Evolutionary conservation across 1,140 invertebrate species (phyloP).

Genomic region (Onthophagus taurus): DNA sequence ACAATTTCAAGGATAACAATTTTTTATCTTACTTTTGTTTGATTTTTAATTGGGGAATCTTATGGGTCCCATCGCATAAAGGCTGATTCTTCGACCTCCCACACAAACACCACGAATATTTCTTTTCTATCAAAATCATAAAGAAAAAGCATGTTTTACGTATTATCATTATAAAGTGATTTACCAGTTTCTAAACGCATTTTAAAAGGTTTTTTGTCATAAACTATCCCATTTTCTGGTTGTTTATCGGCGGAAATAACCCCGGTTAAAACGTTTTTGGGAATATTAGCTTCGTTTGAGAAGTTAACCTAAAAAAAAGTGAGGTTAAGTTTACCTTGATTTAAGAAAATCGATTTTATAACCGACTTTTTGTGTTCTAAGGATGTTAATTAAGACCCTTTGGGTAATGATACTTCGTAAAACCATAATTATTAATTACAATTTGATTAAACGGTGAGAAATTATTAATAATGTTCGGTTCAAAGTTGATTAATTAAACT

Average conservation of each 20-base stretch:
- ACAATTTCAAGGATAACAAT: not conserved
- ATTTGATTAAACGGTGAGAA: too few relatives aligned
- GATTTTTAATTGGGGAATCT: conserved; percentile 60
- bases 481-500: too few relatives aligned
- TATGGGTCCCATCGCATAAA: conserved; percentile 91
- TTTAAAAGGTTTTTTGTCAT: conserved; percentile 86
- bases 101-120: conserved; percentile 91
- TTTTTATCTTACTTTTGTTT: conserved; percentile 44
- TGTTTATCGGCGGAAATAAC: conserved; percentile 50
- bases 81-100: conserved; percentile 87
- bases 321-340: conserved; percentile 5
- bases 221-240: conserved; percentile 58
- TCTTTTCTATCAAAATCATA: too few relatives aligned
- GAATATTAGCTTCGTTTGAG: conserved; percentile 40
- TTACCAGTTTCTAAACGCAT: conserved; percentile 53
- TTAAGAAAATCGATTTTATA: too few relatives aligned
- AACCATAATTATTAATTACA: too few relatives aligned
- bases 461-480: too few relatives aligned
- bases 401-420: too few relatives aligned
- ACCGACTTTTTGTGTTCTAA: too few relatives aligned
- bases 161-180: conserved; percentile 17
- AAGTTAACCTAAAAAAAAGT: not conserved
- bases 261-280: conserved; percentile 52
- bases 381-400: too few relatives aligned
- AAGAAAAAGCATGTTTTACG: too few relatives aligned